Base-by-base conservation (phyloP, 2,113 vertebrate species). In the Bufo bufo region DNA sequence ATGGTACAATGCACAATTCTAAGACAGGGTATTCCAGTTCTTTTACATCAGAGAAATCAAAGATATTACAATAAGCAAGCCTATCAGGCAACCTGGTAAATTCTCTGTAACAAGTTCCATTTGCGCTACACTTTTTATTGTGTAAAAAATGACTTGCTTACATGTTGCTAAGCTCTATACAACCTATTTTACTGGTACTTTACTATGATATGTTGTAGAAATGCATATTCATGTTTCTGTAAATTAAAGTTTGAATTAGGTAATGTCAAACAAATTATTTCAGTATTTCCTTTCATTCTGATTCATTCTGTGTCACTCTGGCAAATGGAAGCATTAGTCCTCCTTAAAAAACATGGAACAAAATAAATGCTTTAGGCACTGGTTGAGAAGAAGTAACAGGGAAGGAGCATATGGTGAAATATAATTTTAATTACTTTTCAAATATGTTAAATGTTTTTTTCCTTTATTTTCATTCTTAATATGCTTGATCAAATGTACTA, bases 391-490 rank as follows among this genome's bases (percentile, higher is more conserved):
- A 94, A 93, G 66, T 92, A 93, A 94, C 50, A 80, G 87, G 85
- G 90, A 89, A 90, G 89, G 91, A 94, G 82, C 93, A 95, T 94
- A 95, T 95, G 94, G 93, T 92, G 90, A 94, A 93, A 95, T 95
- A 94, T 93, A 94, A 94, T 95, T 95, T 94, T 95, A 96, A 95
- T 95, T 95, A 94, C 92, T 94, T 95, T 94, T 94, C 92, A 95
- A 92, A 92, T 94, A 91, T 93, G 92, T 93, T 93, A 94, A 94
- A 91, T 92, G 90, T 90, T 94, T 94, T 94, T 89, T 89, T 87
- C 85, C 50, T 84, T 92, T 94, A 93, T 94, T 94, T 95, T 94
- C 91, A 92, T 94, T 93, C 93, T 93, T 93, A 93, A 93, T 94
- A 88, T 91, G 93, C 90, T 93, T 94, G 91, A 94, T 92, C 89